These are phyloP conservation scores for Macrotis lagotis DNA, from an alignment of 2,113 vertebrate genomes.

Conservation along the genomic window DNA sequence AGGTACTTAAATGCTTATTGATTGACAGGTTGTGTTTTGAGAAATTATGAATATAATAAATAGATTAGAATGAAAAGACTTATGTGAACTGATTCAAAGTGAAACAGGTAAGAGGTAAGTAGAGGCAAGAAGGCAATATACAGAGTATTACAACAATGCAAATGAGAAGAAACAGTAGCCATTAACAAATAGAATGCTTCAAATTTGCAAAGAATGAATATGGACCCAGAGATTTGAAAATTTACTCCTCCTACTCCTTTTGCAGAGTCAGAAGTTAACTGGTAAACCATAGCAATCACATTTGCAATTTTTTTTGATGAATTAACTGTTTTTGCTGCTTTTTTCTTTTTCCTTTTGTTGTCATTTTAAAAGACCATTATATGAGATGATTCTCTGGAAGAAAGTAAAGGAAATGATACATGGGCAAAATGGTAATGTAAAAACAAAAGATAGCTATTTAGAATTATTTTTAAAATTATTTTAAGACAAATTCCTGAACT, in stretches of 20 bases:
- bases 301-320: neutral
- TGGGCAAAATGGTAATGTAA: neutral
- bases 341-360: neutral
- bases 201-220: neutral
- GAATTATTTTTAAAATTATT: too few relatives aligned
- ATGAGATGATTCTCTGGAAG: neutral
- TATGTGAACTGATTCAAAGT: neutral
- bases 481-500: too few relatives aligned
- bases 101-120: too few relatives aligned
- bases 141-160: neutral
- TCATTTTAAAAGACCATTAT: neutral
- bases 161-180: neutral
- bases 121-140: neutral
- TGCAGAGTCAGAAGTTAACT: neutral
- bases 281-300: neutral
- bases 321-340: neutral
- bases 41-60: neutral
- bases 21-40: neutral
- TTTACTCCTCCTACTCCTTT: neutral
- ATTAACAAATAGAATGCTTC: neutral
- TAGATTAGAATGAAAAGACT: neutral
- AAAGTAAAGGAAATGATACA: neutral
- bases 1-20: neutral
- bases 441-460: neutral
- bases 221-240: neutral